Percentiles rank a stretch among this genome's conserved stretches.
Conservation (phyloP, 2,888 invertebrate genomes). For the Gibbula magus region DNA sequence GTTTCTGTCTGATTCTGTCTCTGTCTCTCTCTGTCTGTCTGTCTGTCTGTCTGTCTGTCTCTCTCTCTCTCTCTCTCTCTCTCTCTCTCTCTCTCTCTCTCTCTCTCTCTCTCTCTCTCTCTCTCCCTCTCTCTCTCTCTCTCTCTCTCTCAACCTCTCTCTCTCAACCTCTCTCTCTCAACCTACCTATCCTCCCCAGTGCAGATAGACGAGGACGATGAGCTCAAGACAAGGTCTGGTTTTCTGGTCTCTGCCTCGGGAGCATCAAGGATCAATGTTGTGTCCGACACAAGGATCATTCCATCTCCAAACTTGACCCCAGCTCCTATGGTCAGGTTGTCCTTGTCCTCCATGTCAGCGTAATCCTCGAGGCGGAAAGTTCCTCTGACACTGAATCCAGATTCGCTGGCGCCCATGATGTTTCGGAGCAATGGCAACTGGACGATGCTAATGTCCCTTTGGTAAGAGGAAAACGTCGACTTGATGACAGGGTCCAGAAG, state of each 20-base stretch:
- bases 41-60: not conserved
- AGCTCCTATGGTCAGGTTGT: conserved; percentile 21
- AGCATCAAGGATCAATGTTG: not conserved
- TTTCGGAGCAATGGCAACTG: not conserved
- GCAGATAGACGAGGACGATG: not conserved
- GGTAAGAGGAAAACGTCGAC: conserved; percentile 18
- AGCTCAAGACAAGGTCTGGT: not conserved
- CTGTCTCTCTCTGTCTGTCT: too few species aligned
- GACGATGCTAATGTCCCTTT: conserved; percentile 2
- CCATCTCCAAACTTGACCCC: conserved; percentile 27
- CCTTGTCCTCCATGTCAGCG: not conserved
- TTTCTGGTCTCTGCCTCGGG: not conserved
- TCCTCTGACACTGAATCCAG: not conserved
- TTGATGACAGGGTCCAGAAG: not conserved
- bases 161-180: too few species aligned
- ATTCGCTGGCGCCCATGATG: not conserved
- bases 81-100: too few species aligned
- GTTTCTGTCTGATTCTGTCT: too few species aligned
- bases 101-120: too few species aligned
- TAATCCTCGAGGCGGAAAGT: conserved; percentile 19
- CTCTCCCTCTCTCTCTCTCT: too few species aligned
- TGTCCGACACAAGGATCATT: conserved; percentile 18
- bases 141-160: too few species aligned
- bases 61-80: too few species aligned
- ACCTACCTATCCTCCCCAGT: conserved; percentile 18